Evolutionary conservation across 2,113 vertebrate genomes (phyloP), one percentile per base, ranked within the genome.

Genomic region (Cyrtonyx montezumae): DNA sequence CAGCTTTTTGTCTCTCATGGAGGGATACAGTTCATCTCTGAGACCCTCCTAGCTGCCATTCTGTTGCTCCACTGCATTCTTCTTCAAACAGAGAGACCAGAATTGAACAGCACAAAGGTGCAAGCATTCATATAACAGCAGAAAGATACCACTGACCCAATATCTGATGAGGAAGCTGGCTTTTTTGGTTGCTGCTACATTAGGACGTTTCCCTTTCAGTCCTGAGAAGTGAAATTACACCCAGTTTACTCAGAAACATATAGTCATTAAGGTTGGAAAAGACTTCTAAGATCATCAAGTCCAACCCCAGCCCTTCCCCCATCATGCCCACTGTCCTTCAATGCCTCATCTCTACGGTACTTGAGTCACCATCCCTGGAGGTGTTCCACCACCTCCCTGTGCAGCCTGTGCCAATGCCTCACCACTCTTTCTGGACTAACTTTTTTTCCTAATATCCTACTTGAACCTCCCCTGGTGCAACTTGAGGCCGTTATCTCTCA

Each of bases 41-140:
- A 53, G 51, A 36, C 28, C 58, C 22, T 74, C 86, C n/a, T 28
- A 73, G 48, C 37, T 79, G 36, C n/a, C 68, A 43, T 93, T 91
- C 45, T 40, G 18, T 37, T 66, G 53, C 0, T 8, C 34, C 78
- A 71, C 9, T 4, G 8, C 56, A 17, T 55, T 40, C 43, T 88
- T 26, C 55, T 71, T 59, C 66, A 78, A 63, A 37, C 4, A 2
- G 4, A 17, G 32, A 81, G 66, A 75, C 19, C 42, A 70, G 23
- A 86, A 59, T 2, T 16, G 30, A 56, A 30, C 43, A 43, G 22
- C n/a, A n/a, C 9, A 10, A 43, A 46, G 28, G 49, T n/a, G 32
- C 0, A 4, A 45, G 26, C n/a, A 40, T 56, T 84, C 56, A 40
- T 13, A 53, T 6, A 1, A 1, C 56, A 82, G n/a, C 20, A 42